Conservation (phyloP, 2,797 vertebrate genomes). For the Hafferia zeledoni region DNA sequence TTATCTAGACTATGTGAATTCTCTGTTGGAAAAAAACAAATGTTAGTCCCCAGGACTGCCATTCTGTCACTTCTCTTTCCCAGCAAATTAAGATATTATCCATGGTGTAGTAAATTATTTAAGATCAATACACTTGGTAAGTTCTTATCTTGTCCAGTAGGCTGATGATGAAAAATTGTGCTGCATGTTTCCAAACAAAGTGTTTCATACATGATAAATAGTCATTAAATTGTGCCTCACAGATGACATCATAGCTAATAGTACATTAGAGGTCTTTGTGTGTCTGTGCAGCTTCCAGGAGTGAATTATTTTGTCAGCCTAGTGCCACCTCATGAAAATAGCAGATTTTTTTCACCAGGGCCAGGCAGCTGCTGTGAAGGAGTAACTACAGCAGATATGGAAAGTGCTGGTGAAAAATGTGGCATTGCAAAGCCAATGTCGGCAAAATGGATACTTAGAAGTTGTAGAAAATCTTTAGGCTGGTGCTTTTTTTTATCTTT, state of each 20-base stretch:
- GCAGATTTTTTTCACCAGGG: neutral
- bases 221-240: slow-evolving; percentile 11
- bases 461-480: neutral
- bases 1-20: neutral
- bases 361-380: neutral
- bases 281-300: neutral
- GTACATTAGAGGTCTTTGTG: neutral
- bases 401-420: neutral
- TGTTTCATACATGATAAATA: slow-evolving; percentile 25
- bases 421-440: neutral
- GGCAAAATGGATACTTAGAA: neutral
- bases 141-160: slow-evolving; percentile 38
- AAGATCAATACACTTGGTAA: slow-evolving; percentile 10
- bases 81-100: slow-evolving; percentile 28
- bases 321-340: neutral
- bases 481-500: neutral
- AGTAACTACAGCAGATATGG: neutral
- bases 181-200: neutral
- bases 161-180: slow-evolving; percentile 49
- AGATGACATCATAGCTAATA: slow-evolving; percentile 45
- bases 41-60: neutral
- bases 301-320: slow-evolving; percentile 31
- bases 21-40: neutral
- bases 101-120: slow-evolving; percentile 32
- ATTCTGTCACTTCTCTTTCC: slow-evolving; percentile 24